phyloP scores from a whole-genome alignment of 1,140 invertebrate species.

The Drosophila malerkotliana region DNA sequence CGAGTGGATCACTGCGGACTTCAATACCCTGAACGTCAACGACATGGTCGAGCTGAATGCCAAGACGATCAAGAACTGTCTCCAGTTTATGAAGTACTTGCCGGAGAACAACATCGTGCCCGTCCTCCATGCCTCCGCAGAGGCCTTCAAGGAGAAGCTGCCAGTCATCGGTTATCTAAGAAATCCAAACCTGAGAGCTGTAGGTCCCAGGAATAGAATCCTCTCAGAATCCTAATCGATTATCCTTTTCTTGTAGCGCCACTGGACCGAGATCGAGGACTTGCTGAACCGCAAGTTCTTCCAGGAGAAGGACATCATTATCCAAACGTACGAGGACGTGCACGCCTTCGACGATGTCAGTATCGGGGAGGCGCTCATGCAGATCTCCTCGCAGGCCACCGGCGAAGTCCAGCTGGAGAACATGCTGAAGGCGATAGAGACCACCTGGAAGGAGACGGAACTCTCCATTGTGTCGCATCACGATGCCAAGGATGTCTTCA shows the following conservation, averaged over 20 bases:
- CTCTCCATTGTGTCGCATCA: conserved; percentile 91
- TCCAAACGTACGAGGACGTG: conserved; percentile 89
- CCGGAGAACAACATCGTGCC: conserved; percentile 91
- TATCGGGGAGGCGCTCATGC: conserved; percentile 88
- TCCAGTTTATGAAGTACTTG: conserved; percentile 90
- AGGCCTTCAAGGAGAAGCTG: conserved; percentile 89
- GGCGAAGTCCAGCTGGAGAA: conserved; percentile 92
- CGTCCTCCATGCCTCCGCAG: conserved; percentile 89
- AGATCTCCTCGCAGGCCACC: conserved; percentile 92
- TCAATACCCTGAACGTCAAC: conserved; percentile 89
- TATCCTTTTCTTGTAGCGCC: conserved; percentile 84
- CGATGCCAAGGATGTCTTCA: conserved; percentile 92
- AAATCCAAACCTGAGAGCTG: conserved; percentile 74
- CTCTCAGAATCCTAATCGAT: not conserved
- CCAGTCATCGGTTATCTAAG: conserved; percentile 78
- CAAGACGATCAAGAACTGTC: conserved; percentile 89
- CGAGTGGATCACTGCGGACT: conserved; percentile 86
- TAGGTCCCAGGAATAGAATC: conserved; percentile 21
- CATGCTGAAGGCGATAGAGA: conserved; percentile 92
- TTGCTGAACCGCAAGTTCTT: conserved; percentile 89
- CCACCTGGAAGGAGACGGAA: conserved; percentile 91
- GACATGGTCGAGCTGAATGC: conserved; percentile 88
- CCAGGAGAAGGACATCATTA: conserved; percentile 87
- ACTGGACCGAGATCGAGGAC: conserved; percentile 92
- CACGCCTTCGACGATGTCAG: conserved; percentile 87